Base-by-base conservation (phyloP, 2,888 invertebrate species). In the Eupithecia abbreviata region DNA sequence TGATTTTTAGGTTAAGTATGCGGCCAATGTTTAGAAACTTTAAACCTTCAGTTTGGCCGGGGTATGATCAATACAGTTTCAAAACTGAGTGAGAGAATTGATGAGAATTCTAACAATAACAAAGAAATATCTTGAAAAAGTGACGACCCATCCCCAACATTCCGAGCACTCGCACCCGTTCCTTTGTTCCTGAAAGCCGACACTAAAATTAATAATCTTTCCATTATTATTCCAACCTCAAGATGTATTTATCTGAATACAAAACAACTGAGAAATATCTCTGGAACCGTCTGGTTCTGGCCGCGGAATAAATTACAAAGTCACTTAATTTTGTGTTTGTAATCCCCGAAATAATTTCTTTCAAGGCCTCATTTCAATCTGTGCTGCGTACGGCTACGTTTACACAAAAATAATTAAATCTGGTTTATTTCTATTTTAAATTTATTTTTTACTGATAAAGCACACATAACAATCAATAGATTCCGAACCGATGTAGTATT, bases 321-420 rank as follows among this genome's bases (percentile, higher is more conserved):
- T 90, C 88, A 86, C 86, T 88, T 89, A 88, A 88, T 90, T 87
- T 87, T 84, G 84, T 86, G 87, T 90, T 89, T 89, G 87, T 89
- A 88, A 89, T 88, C 85, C 85, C 83, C 83, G 84, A 85, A 89
- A 88, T 88, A 87, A 90, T 89, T 89, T 89, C 87, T 88, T 89
- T 89, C 85, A 86, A 87, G 87, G 87, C 84, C 84, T 85, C 85
- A 86, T 86, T 87, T 86, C 85, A 86, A 90, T 89, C 88, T 86
- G 82, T 80, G 82, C 80, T 85, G 84, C 75, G 83, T 82, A 86
- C 80, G 80, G 84, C 41, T 47, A 9, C 15, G 42, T 47, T 70
- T 49, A 75, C 6, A 47, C 45, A 4, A 55, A 70, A 77, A 65
- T 30, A 0, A 30, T 62, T 7, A 62, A 30, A 62, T 10, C 58